Evolutionary conservation across 1,140 invertebrate species (phyloP), one percentile per base, ranked within the genome.

Genomic region (Nebria ingens): DNA sequence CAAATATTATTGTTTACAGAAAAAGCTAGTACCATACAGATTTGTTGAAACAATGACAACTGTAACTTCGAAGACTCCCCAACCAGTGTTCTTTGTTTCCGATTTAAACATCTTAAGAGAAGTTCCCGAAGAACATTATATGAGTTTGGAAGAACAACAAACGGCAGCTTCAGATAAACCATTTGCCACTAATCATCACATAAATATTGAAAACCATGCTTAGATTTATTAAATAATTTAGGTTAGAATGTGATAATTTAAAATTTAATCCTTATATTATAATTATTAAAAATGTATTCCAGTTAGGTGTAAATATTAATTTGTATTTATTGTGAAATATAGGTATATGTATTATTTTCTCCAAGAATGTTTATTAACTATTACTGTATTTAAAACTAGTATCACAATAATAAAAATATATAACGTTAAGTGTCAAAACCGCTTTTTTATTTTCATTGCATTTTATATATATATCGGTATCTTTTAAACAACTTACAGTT

Each of bases 31-130:
- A 34, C 51, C 56, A 17, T 49, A 34, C 20, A 21, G 51, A 15
- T 58, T 22, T 22, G 11, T 13, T 12, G 57, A 55, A 56, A 21
- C 42, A 1, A 55, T 55, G 49, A 52, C 22, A 0, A 58, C 57
- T 34, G 29, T 21, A 17, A 55, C 29, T 21, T 34, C 42, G 25
- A 29, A 20, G 9, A 38, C 22, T 0, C 21, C 20, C 13, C 29
- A 50, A 25, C 19, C 40, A n/a, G 20, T 34, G 0, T 49, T 56
- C 19, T 11, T 29, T 17, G 42, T 51, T 22, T 56, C 51, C 15
- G 13, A 21, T 11, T 25, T 38, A n/a, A 19, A 50, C 21, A 53
- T 52, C 29, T 38, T 20, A n/a, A 19, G 23, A 12, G 20, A n/a
- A 17, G 20, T 34, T 23, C 23, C 51, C 38, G 52, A 21, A 38